Conservation (phyloP, 2,888 invertebrate species). For the Drosophila buzzatii region DNA sequence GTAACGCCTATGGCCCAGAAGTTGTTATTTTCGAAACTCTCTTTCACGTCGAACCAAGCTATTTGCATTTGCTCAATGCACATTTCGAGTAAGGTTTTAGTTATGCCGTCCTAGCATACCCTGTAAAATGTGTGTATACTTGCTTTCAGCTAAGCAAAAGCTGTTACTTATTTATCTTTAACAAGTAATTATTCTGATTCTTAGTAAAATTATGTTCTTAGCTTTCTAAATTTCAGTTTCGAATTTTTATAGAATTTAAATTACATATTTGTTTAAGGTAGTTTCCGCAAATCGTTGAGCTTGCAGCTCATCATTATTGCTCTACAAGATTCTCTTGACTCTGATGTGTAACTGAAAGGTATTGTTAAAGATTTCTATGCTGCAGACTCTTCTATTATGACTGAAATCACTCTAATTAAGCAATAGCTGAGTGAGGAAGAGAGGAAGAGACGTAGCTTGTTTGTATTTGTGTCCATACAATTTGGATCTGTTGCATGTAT, state of each 20-base stretch:
- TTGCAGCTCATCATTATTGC: background rate
- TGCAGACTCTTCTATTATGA: background rate
- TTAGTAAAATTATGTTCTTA: no score
- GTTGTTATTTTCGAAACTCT: conserved; percentile 33
- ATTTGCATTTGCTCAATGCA: background rate
- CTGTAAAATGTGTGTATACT: background rate
- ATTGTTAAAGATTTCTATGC: conserved; percentile 25
- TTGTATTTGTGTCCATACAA: conserved; percentile 5
- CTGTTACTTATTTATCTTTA: no score
- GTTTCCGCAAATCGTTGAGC: no score
- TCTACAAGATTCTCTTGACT: background rate
- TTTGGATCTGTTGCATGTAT: conserved; percentile 2
- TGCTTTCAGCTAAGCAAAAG: background rate
- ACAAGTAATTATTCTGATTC: no score
- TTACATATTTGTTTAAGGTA: no score
- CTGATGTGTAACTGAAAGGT: background rate
- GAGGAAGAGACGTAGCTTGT: background rate
- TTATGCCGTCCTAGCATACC: background rate
- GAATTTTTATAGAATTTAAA: no score
- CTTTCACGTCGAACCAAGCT: background rate
- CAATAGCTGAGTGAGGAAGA: conserved; percentile 4
- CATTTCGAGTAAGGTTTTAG: background rate
- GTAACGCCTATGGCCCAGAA: conserved; percentile 20
- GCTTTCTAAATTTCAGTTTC: no score
- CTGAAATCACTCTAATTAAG: conserved; percentile 47